Evolutionary conservation across 2,888 invertebrate species (phyloP), one percentile per base, ranked within the genome.

Genomic region (Eulithis testata): DNA sequence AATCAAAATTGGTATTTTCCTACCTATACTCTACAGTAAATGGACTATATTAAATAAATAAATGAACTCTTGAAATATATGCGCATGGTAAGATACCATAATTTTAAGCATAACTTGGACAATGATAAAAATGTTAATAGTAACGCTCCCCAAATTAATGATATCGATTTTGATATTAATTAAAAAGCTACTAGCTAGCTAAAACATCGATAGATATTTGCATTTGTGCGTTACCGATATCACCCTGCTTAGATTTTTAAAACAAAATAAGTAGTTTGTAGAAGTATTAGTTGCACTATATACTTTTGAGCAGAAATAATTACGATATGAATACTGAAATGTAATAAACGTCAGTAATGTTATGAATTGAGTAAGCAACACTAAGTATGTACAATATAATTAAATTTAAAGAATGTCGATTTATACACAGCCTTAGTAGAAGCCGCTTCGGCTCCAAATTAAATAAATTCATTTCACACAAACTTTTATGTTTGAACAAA

Each of bases 181-280:
- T 58, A 69, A 60, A 68, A 79, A 80, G 78, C 77, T 76, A 72
- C 71, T 63, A 70, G 71, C 6, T 31, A 31, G 31, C 1, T 31
- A 31, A 55, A 49, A 76, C 75, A 71, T 72, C 65, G 71, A 69
- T 72, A 64, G 66, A 74, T 11, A 47, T 56, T 73, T 79, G 79
- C 76, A 78, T 77, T 88, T 90, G 90, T 90, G 90, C 90, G 90
- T 86, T 82, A 80, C 78, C 69, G 76, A 81, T 80, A 50, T 62
- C 85, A 88, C 89, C 88, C 89, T 90, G 88, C 86, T 80, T 86
- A 65, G 73, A 78, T 70, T 79, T 71, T 66, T 75, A 79, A 80
- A 73, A 67, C 76, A 75, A 67, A 63, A 71, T 63, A 62, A n/a
- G 11, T 5, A 45, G 12, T 14, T 12, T 67, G 63, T 70, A 31